Evolutionary conservation across 2,113 vertebrate genomes (phyloP).

Genomic region (Vulpes ferrilata): DNA sequence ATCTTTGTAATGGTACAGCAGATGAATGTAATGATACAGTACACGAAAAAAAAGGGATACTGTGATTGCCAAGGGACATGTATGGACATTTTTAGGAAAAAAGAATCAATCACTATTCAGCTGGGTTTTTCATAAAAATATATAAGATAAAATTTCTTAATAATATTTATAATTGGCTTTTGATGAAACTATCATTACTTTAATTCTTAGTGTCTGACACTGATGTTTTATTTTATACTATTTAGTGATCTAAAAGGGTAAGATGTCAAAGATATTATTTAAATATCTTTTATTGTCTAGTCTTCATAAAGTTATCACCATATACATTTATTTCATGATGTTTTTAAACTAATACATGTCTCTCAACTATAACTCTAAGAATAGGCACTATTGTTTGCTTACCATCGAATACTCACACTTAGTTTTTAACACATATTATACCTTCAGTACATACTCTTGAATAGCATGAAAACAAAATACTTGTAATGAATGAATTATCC

Average conservation of each 20-base stretch:
- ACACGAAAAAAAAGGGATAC: neutral
- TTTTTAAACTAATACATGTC: neutral
- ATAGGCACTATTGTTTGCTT: neutral
- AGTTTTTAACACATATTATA: neutral
- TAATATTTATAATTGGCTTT: slow-evolving; percentile 1
- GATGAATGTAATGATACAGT: neutral
- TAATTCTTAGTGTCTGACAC: neutral
- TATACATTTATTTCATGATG: neutral
- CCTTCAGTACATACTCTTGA: neutral
- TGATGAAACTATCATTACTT: neutral
- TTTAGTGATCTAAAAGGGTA: neutral
- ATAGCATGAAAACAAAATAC: neutral
- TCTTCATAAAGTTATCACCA: neutral
- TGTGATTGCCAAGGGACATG: neutral
- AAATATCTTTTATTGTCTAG: neutral
- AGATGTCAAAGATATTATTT: neutral
- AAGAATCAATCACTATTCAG: neutral
- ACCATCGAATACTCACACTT: neutral
- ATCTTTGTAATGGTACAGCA: neutral
- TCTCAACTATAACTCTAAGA: neutral
- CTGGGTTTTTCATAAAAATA: neutral
- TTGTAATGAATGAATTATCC: neutral
- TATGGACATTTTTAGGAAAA: neutral
- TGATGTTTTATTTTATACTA: slow-evolving; percentile 23
- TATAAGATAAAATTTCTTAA: neutral